These are phyloP conservation scores for Trichomycterus rosablanca DNA, from an alignment of 2,113 vertebrate species.

Conservation along the genomic window DNA sequence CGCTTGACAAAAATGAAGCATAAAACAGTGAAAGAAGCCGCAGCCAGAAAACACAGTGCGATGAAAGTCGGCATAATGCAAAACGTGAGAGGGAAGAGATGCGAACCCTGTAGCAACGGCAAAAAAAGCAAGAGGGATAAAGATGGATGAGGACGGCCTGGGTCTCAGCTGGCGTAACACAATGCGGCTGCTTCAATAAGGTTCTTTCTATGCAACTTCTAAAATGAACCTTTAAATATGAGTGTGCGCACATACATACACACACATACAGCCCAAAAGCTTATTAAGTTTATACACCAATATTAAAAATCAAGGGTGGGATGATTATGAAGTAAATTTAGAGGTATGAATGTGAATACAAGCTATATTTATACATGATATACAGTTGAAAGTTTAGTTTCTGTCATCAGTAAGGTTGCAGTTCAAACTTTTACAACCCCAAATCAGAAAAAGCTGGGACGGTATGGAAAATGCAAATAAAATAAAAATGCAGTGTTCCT, in stretches of 20 bases:
- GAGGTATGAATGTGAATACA: too few species aligned
- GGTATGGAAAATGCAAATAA: too few species aligned
- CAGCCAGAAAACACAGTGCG: not conserved
- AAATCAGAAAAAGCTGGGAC: too few species aligned
- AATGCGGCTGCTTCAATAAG: slow-evolving; percentile 34
- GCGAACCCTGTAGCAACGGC: not conserved
- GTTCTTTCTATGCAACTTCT: slow-evolving; percentile 22
- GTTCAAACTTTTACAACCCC: too few species aligned
- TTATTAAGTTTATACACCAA: not conserved
- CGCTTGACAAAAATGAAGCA: not conserved
- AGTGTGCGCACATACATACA: slow-evolving; percentile 3
- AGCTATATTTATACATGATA: too few species aligned
- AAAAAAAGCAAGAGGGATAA: slow-evolving; percentile 1
- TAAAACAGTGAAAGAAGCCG: not conserved
- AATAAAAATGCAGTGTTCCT: too few species aligned
- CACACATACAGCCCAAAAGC: slow-evolving; percentile 16
- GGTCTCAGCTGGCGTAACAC: slow-evolving; percentile 49
- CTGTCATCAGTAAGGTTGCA: too few species aligned
- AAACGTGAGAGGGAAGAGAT: slow-evolving; percentile 9
- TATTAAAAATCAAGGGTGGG: not conserved
- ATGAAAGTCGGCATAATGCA: not conserved
- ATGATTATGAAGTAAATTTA: too few species aligned
- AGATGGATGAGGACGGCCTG: slow-evolving; percentile 9
- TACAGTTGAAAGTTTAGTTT: too few species aligned
- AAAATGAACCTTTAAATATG: slow-evolving; percentile 4